Conservation (phyloP, 2,888 invertebrate species). For the Phengaris alcon region DNA sequence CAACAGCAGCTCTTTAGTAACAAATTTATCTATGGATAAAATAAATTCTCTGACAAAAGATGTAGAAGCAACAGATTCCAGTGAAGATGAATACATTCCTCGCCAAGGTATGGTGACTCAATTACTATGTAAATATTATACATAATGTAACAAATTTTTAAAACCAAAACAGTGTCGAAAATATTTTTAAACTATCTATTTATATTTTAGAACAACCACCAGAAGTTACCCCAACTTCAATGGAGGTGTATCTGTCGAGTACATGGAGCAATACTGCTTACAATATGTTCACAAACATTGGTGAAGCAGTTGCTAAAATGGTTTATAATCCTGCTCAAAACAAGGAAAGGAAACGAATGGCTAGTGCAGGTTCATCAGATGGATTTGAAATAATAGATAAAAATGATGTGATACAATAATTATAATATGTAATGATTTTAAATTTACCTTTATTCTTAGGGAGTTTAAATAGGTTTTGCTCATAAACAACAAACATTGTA, state of each 20-base stretch:
- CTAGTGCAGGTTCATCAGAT: conserved; percentile 69
- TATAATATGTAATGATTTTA: conserved; percentile 25
- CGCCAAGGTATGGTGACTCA: conserved; percentile 55
- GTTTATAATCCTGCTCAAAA: conserved; percentile 53
- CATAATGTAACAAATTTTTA: neutral
- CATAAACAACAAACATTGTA: conserved; percentile 35
- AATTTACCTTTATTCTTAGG: conserved; percentile 11
- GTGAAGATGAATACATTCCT: conserved; percentile 75
- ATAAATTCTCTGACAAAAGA: conserved; percentile 61
- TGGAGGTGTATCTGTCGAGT: conserved; percentile 53
- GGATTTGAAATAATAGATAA: conserved; percentile 75
- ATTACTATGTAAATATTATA: neutral
- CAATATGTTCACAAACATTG: conserved; percentile 61
- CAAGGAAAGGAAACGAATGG: conserved; percentile 55
- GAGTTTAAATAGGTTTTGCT: conserved; percentile 30
- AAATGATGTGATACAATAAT: conserved; percentile 53
- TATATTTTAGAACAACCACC: conserved; percentile 57
- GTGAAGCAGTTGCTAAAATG: conserved; percentile 61
- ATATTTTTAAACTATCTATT: conserved; percentile 15
- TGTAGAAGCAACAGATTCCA: conserved; percentile 66
- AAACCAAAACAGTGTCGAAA: neutral
- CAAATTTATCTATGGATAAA: conserved; percentile 68
- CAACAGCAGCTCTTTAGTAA: conserved; percentile 66
- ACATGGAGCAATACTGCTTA: conserved; percentile 66
- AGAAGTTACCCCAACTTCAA: conserved; percentile 56